A percentile compares a stretch with the other conserved stretches of the same genome.
These are phyloP conservation scores for Mormyrus hasselquistii DNA, from an alignment of 2,797 vertebrate species.

Conservation along the genomic window DNA sequence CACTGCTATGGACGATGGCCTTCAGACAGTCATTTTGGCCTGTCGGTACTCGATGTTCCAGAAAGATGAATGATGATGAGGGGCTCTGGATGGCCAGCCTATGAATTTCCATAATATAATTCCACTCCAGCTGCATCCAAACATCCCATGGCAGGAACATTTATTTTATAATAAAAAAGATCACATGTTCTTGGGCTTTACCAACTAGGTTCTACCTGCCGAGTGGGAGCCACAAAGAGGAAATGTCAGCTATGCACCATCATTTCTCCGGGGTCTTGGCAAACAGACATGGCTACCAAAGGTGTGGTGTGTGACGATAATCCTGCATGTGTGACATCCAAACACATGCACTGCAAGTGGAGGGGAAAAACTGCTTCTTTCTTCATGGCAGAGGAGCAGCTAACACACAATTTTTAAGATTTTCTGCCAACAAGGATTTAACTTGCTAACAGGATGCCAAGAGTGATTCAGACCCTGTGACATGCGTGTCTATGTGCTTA, in stretches of 20 bases:
- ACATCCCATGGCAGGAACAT: background rate
- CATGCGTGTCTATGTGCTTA: background rate
- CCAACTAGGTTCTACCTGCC: background rate
- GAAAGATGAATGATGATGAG: conserved; percentile 1
- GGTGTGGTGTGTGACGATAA: background rate
- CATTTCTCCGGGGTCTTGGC: background rate
- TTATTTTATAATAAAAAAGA: background rate
- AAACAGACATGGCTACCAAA: background rate
- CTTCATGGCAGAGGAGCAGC: background rate
- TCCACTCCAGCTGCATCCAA: background rate
- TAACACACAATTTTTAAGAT: background rate
- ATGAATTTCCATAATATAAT: background rate
- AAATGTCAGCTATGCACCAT: background rate
- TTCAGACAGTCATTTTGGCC: background rate
- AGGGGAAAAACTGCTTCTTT: background rate
- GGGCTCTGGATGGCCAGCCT: background rate
- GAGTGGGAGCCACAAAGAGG: background rate
- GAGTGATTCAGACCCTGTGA: background rate
- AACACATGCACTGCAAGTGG: background rate
- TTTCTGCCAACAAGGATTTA: background rate
- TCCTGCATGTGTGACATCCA: background rate
- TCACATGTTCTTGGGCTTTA: background rate
- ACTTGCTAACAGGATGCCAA: background rate
- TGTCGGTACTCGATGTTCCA: background rate
- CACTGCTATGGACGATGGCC: background rate